phyloP scores from a whole-genome alignment of 2,888 invertebrate species.

The Agrilus biguttatus region DNA sequence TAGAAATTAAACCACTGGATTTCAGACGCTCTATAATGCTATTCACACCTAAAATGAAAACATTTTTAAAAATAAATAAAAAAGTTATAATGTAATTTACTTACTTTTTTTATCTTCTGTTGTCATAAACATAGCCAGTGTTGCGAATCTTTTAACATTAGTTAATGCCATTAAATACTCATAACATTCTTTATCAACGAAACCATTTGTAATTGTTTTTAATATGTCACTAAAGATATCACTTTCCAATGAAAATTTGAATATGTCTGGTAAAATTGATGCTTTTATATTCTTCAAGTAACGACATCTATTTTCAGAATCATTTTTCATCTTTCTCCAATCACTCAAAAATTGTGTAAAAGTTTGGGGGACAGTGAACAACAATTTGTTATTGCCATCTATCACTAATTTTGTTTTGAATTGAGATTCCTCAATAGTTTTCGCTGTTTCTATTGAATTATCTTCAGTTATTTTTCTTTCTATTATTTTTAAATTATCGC shows the following conservation, averaged over 20 bases:
- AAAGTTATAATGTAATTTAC: constrained; percentile 7
- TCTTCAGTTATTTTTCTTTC: constrained; percentile 12
- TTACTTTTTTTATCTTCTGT: constrained; percentile 43
- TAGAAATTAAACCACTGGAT: constrained; percentile 15
- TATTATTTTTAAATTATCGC: constrained; percentile 17
- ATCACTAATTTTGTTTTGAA: background rate
- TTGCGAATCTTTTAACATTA: constrained; percentile 47
- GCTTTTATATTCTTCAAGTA: constrained; percentile 47
- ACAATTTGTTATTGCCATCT: constrained; percentile 10
- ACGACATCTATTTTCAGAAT: constrained; percentile 35
- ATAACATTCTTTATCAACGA: constrained; percentile 29
- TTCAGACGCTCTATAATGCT: constrained; percentile 26
- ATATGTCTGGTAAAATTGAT: constrained; percentile 41
- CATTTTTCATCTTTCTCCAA: constrained; percentile 44
- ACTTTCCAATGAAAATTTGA: constrained; percentile 53
- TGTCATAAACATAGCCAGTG: constrained; percentile 49
- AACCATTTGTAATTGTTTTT: constrained; percentile 32
- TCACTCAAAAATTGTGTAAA: constrained; percentile 49
- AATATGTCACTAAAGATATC: constrained; percentile 47
- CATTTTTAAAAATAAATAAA: constrained; percentile 5
- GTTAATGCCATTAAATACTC: constrained; percentile 39
- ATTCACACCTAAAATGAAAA: constrained; percentile 26
- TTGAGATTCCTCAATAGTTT: constrained; percentile 1
- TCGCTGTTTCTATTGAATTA: constrained; percentile 3
- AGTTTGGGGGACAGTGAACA: constrained; percentile 38